Base-by-base conservation (phyloP, 2,888 invertebrate genomes). In the Aphidoletes aphidimyza region DNA sequence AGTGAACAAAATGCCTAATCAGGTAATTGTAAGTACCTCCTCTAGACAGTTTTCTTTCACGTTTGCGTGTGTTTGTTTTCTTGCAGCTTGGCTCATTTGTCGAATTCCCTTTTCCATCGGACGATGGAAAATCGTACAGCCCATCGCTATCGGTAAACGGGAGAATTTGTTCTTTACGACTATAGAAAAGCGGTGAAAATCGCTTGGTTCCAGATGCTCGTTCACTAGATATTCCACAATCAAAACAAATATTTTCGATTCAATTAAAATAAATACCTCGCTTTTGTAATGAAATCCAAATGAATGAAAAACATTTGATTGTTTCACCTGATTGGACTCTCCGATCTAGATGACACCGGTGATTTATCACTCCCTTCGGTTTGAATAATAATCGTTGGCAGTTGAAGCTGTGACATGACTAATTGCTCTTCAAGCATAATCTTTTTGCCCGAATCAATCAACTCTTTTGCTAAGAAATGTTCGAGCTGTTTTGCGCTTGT, bases 91-190 rank as follows among this genome's bases (percentile, higher is more conserved):
- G 26, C 87, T 92, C 92, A 85, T 92, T 91, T 84, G 89, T 90
- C 11, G 90, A 89, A 8, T 90, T 89, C 86, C 91, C 91, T 87
- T 91, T 92, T 86, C 93, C 92, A 88, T 95, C 95, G 8, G 94
- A 94, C 88, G 94, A 95, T 3, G 95, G 94, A 88, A 94, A 95
- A 89, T 95, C 95, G 88, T 95, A 95, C 34, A 95, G 90, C 2
- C 95, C 95, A 88, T 95, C 95, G 0, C 95, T 95, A 89, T 95
- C 95, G 19, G 95, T 95, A 87, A 94, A 94, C 22, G 94, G 94
- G 85, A 94, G 89, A 85, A 90, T 88, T 87, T 92, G 91, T 87
- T 92, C 92, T 87, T 93, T 92, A 86, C 93, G 91, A 45, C 94
- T 93, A 88, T 94, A 94, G 89, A 94, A 94, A 87, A 93, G 93